Percentiles rank a stretch among this genome's conserved stretches.
These are phyloP conservation scores for Ctenochaetus hawaiiensis DNA, from an alignment of 2,797 vertebrate genomes.

Conservation along the genomic window DNA sequence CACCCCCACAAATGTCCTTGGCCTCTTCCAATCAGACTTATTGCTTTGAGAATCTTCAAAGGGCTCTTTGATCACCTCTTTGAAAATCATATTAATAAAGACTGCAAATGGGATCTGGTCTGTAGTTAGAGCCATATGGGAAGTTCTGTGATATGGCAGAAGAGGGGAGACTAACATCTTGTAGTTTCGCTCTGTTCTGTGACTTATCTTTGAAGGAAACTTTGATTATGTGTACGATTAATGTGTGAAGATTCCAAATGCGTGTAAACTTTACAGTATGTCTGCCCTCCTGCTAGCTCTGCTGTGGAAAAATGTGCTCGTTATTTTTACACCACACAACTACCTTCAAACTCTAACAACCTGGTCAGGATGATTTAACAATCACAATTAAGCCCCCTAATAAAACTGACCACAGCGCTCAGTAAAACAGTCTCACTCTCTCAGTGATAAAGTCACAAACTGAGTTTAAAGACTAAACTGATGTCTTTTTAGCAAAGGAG, in stretches of 20 bases:
- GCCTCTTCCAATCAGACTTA: constrained; percentile 56
- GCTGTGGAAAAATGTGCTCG: neutral
- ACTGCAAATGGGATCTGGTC: constrained; percentile 37
- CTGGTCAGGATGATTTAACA: neutral
- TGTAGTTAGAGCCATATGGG: constrained; percentile 31
- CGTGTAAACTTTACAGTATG: neutral
- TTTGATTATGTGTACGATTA: constrained; percentile 20
- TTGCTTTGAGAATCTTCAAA: constrained; percentile 68
- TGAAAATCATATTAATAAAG: constrained; percentile 56
- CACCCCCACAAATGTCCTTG: constrained; percentile 19
- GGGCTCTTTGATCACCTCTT: constrained; percentile 72
- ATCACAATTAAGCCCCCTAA: no score
- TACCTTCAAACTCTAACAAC: no score
- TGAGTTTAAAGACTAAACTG: no score
- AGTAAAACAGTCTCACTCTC: no score
- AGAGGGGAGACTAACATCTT: constrained; percentile 20
- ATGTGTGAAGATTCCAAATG: constrained; percentile 12
- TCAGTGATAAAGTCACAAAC: no score
- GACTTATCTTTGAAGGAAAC: constrained; percentile 34
- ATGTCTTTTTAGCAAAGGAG: no score
- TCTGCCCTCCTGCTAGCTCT: neutral
- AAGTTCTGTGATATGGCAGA: constrained; percentile 47
- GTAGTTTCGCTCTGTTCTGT: constrained; percentile 1
- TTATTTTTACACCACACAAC: neutral
- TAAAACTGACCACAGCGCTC: no score